Evolutionary conservation across 2,113 vertebrate species (phyloP), one percentile per base, ranked within the genome.

Genomic region (Carollia perspicillata): DNA sequence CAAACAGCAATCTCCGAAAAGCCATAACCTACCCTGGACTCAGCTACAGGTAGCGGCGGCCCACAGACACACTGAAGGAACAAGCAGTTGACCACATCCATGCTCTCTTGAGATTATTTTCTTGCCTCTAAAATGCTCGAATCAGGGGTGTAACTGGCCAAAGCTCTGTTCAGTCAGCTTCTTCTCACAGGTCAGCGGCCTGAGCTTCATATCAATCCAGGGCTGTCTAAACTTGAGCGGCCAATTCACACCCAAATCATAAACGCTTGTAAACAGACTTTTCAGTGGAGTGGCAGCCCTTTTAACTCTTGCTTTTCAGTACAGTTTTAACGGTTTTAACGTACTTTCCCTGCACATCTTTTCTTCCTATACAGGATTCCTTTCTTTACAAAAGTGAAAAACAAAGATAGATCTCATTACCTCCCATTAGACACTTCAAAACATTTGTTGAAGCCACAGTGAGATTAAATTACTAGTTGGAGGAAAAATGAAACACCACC

Each of bases 41-140:
- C 97, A 3, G 98, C 95, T 80, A 98, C 96, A 4, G 98, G 95
- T 65, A 97, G 84, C 47, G 96, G 98, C 55, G 95, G 96, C 96
- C 98, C 98, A 91, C 98, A 99, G 44, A 99, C 55, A 94, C 99
- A 99, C 89, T 99, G 99, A 92, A 99, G 98, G 93, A 99, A 98
- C 96, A 99, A 97, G 98, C 99, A 99, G 97, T 97, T 97, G 84
- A 97, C 20, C 28, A 98, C 37, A 58, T 97, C 89, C 98, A 98
- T 98, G 93, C 89, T 95, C 33, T 30, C 44, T 8, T 6, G 3
- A 30, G 22, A 8, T 33, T 20, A 28, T 6, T 8, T 6, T 40
- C 71, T 26, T 9, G 71, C 68, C 33, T 85, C 84, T 55, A 26
- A 42, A 47, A 86, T 35, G 30, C 33, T 37, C 5, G 6, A 28